These are phyloP conservation scores for Leistus spinibarbis DNA, from an alignment of 2,888 invertebrate species.

Conservation along the genomic window DNA sequence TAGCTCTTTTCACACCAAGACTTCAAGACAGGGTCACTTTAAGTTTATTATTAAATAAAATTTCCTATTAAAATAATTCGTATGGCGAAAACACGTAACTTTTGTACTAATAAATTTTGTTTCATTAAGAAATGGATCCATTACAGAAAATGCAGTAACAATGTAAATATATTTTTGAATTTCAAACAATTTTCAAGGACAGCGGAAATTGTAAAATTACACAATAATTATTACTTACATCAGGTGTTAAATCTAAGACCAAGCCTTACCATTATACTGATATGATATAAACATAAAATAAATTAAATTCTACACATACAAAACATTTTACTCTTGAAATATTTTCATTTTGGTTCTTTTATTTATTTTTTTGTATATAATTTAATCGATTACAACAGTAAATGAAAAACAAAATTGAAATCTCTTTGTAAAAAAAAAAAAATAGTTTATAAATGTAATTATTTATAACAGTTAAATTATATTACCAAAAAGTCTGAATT, in stretches of 20 bases:
- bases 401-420: neutral
- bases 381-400: neutral
- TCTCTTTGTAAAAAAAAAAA: slow-evolving; percentile 31
- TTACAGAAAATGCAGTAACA: neutral
- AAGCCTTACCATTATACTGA: slow-evolving; percentile 60
- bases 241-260: slow-evolving; percentile 60
- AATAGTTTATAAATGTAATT: slow-evolving; percentile 37
- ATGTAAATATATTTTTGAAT: slow-evolving; percentile 38
- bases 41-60: no score
- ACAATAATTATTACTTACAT: slow-evolving; percentile 55
- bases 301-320: slow-evolving; percentile 57
- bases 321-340: slow-evolving; percentile 4
- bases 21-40: no score
- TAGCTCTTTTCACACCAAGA: no score
- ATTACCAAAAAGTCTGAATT: slow-evolving; percentile 21
- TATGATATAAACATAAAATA: slow-evolving; percentile 50
- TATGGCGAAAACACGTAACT: no score
- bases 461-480: slow-evolving; percentile 34
- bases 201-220: slow-evolving; percentile 54
- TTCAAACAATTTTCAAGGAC: slow-evolving; percentile 13
- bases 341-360: slow-evolving; percentile 10
- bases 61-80: no score
- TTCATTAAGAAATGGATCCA: neutral
- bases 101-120: no score
- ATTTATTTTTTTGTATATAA: neutral